These are phyloP conservation scores for Lissocephala sabroskyi DNA, from an alignment of 2,888 invertebrate genomes.

Conservation along the genomic window DNA sequence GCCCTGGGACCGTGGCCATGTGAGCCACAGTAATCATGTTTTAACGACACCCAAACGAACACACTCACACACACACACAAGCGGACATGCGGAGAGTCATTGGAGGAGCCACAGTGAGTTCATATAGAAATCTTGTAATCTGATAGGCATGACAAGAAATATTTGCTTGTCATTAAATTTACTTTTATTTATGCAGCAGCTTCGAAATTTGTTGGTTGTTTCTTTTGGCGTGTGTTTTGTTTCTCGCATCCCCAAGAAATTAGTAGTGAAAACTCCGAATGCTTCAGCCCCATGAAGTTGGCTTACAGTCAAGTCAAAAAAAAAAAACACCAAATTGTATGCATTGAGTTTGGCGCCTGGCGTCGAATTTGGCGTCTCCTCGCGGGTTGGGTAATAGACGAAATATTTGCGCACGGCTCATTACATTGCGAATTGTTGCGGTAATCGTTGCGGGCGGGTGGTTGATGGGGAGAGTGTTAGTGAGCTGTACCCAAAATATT, in stretches of 20 bases:
- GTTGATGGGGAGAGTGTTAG: no score
- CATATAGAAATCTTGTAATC: conserved; percentile 63
- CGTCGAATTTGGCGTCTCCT: conserved; percentile 33
- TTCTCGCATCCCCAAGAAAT: conserved; percentile 51
- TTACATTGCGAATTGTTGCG: conserved; percentile 50
- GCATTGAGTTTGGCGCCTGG: conserved; percentile 48
- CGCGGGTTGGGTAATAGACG: conserved; percentile 50
- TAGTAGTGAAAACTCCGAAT: conserved; percentile 62
- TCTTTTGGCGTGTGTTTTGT: conserved; percentile 56
- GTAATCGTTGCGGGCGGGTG: conserved; percentile 44
- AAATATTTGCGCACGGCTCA: conserved; percentile 62
- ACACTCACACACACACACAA: conserved; percentile 22
- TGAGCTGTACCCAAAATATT: conserved; percentile 41
- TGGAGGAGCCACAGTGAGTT: conserved; percentile 47
- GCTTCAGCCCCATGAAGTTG: conserved; percentile 48
- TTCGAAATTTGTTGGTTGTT: conserved; percentile 21
- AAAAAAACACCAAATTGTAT: conserved; percentile 39
- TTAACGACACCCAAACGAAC: conserved; percentile 56
- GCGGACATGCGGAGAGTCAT: conserved; percentile 4
- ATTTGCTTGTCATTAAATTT: conserved; percentile 65
- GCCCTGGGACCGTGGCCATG: conserved; percentile 8
- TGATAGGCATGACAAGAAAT: conserved; percentile 65
- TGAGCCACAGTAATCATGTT: conserved; percentile 58
- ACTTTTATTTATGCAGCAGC: conserved; percentile 63
- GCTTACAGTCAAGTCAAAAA: conserved; percentile 27